Conservation (phyloP, 2,113 vertebrate species). For the Alligator mississippiensis region DNA sequence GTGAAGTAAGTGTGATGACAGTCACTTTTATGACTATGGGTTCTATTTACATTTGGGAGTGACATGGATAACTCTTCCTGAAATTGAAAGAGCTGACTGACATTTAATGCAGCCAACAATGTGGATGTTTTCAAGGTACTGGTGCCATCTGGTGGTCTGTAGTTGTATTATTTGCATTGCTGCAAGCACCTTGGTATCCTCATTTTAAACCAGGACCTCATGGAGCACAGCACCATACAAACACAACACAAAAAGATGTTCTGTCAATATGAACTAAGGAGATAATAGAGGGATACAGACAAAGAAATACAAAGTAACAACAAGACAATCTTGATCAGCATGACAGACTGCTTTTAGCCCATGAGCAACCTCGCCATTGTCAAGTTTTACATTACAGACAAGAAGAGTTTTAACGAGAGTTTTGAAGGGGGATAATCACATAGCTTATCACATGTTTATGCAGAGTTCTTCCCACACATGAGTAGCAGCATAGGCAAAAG, state of each 20-base stretch:
- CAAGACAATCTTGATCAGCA: too few species aligned
- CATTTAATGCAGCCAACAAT: rapidly evolving
- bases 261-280: rapidly evolving
- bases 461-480: neutral
- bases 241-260: neutral
- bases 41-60: neutral
- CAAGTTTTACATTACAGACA: rapidly evolving
- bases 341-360: neutral
- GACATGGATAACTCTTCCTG: rapidly evolving
- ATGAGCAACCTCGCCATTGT: rapidly evolving
- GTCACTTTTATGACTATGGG: rapidly evolving
- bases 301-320: rapidly evolving
- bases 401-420: rapidly evolving
- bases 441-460: neutral
- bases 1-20: rapidly evolving
- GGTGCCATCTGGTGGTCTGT: conserved; percentile 39
- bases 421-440: neutral
- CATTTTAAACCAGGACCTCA: rapidly evolving
- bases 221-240: rapidly evolving
- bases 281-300: rapidly evolving
- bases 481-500: neutral
- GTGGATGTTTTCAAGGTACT: neutral
- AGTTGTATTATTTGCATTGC: rapidly evolving
- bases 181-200: too few species aligned
- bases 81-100: rapidly evolving